Percentiles rank a stretch among this genome's conserved stretches.
These are phyloP conservation scores for Sinocyclocheilus anophthalmus DNA, from an alignment of 2,113 vertebrate species.

Conservation along the genomic window DNA sequence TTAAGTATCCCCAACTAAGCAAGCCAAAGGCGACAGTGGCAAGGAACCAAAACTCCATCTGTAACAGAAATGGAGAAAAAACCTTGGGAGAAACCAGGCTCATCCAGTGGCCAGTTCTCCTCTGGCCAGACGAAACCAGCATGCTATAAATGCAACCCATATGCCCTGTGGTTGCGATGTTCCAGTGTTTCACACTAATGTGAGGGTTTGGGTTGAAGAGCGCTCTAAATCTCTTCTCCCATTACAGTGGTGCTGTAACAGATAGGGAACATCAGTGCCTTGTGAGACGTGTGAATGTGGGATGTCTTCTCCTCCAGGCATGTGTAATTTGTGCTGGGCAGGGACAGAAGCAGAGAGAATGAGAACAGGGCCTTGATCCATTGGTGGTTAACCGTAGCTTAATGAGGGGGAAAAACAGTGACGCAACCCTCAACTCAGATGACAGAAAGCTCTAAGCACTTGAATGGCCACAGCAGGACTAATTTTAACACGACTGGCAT, in stretches of 20 bases:
- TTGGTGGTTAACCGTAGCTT: conserved; percentile 43
- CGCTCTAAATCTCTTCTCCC: conserved; percentile 28
- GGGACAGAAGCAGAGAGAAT: conserved; percentile 26
- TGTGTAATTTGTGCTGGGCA: conserved; percentile 36
- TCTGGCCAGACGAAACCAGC: neutral
- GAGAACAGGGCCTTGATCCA: conserved; percentile 30
- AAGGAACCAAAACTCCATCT: too few species aligned
- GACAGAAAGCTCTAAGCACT: conserved; percentile 34
- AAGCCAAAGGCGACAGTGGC: too few species aligned
- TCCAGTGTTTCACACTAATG: conserved; percentile 34
- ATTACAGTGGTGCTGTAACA: conserved; percentile 36
- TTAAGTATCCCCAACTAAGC: too few species aligned
- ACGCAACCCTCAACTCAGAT: conserved; percentile 39
- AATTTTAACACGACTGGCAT: conserved; percentile 9
- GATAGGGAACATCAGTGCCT: conserved; percentile 31
- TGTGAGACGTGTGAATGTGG: conserved; percentile 36
- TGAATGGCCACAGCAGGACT: neutral
- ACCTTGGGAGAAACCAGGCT: too few species aligned
- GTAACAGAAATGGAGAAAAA: too few species aligned
- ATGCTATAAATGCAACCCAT: conserved; percentile 19
- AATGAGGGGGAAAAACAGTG: conserved; percentile 43
- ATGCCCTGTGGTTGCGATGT: conserved; percentile 15
- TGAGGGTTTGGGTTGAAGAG: conserved; percentile 16
- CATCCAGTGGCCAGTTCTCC: too few species aligned
- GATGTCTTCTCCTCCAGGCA: conserved; percentile 27